These are phyloP conservation scores for Anas platyrhynchos DNA, from an alignment of 2,113 vertebrate genomes.

Conservation along the genomic window DNA sequence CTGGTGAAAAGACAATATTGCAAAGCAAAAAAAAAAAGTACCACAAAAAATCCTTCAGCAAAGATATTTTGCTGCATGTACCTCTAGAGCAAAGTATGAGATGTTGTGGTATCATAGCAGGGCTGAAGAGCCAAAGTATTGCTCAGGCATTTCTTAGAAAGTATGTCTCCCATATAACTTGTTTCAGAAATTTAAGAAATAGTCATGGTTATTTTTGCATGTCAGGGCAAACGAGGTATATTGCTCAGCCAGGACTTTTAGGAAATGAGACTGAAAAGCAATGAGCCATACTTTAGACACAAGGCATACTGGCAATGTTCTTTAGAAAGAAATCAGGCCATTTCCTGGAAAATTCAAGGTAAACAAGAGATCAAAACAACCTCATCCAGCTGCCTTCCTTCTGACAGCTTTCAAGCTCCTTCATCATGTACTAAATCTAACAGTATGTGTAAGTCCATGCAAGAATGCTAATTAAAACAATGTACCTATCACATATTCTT, in stretches of 20 bases:
- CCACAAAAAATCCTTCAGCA: neutral
- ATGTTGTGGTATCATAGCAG: neutral
- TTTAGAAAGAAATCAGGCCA: neutral
- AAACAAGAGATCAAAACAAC: neutral
- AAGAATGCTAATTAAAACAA: constrained; percentile 58
- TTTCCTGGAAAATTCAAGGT: constrained; percentile 14
- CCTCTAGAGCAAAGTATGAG: neutral
- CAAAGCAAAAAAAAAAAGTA: neutral
- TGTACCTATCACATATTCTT: neutral
- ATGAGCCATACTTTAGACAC: constrained; percentile 38
- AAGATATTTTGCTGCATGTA: neutral
- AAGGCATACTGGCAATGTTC: neutral
- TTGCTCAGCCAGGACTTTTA: constrained; percentile 26
- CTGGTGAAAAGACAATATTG: neutral
- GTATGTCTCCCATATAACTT: neutral
- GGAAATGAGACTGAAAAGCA: constrained; percentile 55
- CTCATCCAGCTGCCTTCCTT: neutral
- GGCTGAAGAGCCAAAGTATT: neutral
- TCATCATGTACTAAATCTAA: constrained; percentile 19
- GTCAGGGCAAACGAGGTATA: neutral
- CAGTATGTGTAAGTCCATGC: constrained; percentile 10
- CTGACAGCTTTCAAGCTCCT: neutral
- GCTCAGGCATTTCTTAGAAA: neutral
- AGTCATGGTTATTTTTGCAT: constrained; percentile 31
- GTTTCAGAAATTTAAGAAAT: constrained; percentile 16